Conservation (phyloP, 2,888 invertebrate species). For the Drosophila siamana region DNA sequence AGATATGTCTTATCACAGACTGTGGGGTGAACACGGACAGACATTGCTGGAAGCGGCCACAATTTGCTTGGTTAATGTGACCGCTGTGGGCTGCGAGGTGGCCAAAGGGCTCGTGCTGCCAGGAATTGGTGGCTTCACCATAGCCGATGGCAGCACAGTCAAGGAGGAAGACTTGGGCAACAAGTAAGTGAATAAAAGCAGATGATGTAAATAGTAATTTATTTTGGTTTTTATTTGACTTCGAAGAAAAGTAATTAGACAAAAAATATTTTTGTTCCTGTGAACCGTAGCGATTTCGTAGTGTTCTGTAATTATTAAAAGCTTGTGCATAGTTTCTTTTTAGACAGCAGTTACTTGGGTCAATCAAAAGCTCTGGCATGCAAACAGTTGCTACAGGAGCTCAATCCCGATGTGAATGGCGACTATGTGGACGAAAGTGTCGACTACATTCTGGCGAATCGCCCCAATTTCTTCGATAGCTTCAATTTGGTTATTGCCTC, state of each 20-base stretch:
- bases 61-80: conserved; percentile 97
- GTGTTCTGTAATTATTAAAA: not conserved
- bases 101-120: conserved; percentile 97
- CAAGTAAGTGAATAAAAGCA: conserved; percentile 88
- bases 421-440: conserved; percentile 96
- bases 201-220: not conserved
- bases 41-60: conserved; percentile 93
- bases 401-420: conserved; percentile 97
- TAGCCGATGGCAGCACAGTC: conserved; percentile 93
- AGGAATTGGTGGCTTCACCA: conserved; percentile 96
- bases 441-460: conserved; percentile 93
- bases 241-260: no score
- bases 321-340: conserved; percentile 90
- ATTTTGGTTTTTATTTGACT: no score
- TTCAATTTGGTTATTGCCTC: conserved; percentile 91
- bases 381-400: conserved; percentile 92
- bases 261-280: no score
- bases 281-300: no score
- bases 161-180: conserved; percentile 96
- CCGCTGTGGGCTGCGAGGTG: conserved; percentile 96
- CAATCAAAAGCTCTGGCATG: conserved; percentile 93
- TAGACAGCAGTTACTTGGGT: conserved; percentile 93
- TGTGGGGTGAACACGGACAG: conserved; percentile 99
- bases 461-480: conserved; percentile 94
- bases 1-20: conserved; percentile 85